A percentile compares a stretch with the other conserved stretches of the same genome.
Conservation (phyloP, 2,888 invertebrate species). For the Acronicta leporina region DNA sequence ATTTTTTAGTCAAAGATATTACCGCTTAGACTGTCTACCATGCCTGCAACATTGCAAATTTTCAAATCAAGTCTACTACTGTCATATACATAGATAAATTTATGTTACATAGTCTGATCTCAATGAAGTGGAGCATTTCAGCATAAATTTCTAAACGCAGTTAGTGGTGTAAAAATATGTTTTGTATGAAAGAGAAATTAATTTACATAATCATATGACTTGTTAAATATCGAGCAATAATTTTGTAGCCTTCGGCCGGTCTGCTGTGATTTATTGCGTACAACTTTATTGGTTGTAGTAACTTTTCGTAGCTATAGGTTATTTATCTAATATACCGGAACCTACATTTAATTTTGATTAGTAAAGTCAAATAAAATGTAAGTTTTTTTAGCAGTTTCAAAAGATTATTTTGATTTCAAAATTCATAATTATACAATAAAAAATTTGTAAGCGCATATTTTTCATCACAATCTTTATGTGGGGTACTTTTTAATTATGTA, state of each 20-base stretch:
- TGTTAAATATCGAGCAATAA: constrained; percentile 77
- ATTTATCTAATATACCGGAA: constrained; percentile 22
- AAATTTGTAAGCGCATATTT: too few species aligned
- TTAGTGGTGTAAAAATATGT: constrained; percentile 53
- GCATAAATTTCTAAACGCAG: constrained; percentile 30
- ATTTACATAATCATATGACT: constrained; percentile 63
- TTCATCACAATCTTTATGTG: neutral
- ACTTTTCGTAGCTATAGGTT: constrained; percentile 37
- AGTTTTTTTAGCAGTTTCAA: constrained; percentile 16
- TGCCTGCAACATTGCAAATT: neutral
- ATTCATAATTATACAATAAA: neutral
- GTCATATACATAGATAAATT: too few species aligned
- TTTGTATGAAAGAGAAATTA: constrained; percentile 56
- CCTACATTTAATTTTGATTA: constrained; percentile 7
- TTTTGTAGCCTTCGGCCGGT: constrained; percentile 79
- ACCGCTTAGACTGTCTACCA: too few species aligned
- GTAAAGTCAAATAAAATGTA: constrained; percentile 13
- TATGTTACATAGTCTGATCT: neutral
- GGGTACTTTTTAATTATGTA: neutral
- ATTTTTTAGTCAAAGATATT: too few species aligned
- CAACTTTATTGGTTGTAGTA: constrained; percentile 59
- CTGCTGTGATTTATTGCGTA: constrained; percentile 63
- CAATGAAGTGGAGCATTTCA: constrained; percentile 18
- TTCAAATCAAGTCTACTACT: neutral
- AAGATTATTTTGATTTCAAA: constrained; percentile 12